Evolutionary conservation across 2,797 vertebrate species (phyloP).

Genomic region (Simalia tracyae): DNA sequence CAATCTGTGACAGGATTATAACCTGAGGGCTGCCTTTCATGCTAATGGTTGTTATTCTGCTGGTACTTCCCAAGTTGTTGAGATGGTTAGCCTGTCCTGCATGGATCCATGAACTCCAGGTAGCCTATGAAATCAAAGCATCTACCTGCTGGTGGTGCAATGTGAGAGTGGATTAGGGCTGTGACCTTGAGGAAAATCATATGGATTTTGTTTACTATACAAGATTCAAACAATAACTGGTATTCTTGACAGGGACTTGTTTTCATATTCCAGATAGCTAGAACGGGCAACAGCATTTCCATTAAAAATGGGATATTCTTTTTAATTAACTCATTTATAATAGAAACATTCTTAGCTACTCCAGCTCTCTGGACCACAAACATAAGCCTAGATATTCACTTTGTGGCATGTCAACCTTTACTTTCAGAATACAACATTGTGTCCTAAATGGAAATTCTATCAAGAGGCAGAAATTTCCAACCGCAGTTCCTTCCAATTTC

Average conservation of each 20-base stretch:
- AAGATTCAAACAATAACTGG: background rate
- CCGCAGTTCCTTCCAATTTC: no score
- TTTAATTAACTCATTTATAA: background rate
- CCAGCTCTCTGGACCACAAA: background rate
- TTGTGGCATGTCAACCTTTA: background rate
- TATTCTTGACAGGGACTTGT: background rate
- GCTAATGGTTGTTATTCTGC: background rate
- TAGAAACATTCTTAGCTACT: background rate
- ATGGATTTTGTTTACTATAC: background rate
- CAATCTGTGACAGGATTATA: background rate
- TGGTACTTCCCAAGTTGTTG: background rate
- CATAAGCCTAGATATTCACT: no score
- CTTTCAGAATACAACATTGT: background rate
- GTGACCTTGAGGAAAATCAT: background rate
- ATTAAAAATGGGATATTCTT: background rate
- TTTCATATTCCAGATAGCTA: background rate
- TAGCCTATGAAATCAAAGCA: background rate
- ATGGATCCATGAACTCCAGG: background rate
- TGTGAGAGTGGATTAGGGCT: background rate
- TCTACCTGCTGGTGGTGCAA: background rate
- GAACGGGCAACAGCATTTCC: background rate
- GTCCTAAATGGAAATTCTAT: background rate
- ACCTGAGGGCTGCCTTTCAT: background rate
- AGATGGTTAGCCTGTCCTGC: background rate
- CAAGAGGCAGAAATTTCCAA: background rate